Evolutionary conservation across 2,113 vertebrate genomes (phyloP).

Genomic region (Capricornis sumatraensis): DNA sequence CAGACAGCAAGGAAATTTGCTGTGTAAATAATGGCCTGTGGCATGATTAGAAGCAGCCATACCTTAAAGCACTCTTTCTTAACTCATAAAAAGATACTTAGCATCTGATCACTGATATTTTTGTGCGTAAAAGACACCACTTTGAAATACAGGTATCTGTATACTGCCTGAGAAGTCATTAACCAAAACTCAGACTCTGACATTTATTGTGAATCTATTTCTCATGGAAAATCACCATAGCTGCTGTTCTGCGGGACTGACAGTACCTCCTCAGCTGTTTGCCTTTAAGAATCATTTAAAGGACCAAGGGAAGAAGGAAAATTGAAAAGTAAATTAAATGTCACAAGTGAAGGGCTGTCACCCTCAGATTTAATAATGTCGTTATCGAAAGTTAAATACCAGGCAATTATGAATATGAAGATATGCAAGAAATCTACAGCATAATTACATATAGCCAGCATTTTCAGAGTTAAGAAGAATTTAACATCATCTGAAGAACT

Average conservation of each 20-base stretch:
- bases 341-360: constrained; percentile 49
- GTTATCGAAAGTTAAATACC: constrained; percentile 57
- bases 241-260: background rate
- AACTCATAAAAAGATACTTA: background rate
- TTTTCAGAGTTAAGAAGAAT: background rate
- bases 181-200: background rate
- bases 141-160: background rate
- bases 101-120: background rate
- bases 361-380: constrained; percentile 59
- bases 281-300: constrained; percentile 47
- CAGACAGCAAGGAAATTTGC: background rate
- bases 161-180: background rate
- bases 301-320: constrained; percentile 19
- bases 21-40: background rate
- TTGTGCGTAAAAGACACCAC: background rate
- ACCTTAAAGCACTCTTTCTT: background rate
- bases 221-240: background rate
- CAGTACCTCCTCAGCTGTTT: background rate
- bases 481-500: background rate
- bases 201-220: background rate
- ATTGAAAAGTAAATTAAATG: constrained; percentile 64
- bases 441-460: background rate
- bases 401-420: constrained; percentile 47
- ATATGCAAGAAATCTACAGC: background rate
- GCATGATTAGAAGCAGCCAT: background rate